A percentile compares a stretch with the other conserved stretches of the same genome.
phyloP scores from a whole-genome alignment of 2,797 vertebrate genomes.

The Gephyroberyx darwinii region DNA sequence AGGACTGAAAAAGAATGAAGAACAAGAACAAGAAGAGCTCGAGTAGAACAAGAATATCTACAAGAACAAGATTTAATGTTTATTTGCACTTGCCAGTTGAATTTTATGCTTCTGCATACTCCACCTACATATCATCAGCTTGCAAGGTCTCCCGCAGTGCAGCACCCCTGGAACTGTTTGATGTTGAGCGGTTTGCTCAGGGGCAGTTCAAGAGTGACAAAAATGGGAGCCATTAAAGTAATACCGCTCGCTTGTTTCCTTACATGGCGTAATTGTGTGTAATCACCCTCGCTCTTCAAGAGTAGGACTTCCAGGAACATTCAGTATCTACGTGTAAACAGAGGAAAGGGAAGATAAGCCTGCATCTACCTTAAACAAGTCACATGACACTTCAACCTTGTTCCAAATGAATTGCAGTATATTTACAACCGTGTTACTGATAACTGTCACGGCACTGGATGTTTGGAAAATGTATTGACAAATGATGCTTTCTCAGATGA shows the following conservation, averaged over 20 bases:
- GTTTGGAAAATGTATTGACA: constrained; percentile 32
- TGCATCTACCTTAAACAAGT: background rate
- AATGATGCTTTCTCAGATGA: constrained; percentile 35
- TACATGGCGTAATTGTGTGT: background rate
- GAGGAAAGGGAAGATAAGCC: no score
- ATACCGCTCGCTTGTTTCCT: background rate
- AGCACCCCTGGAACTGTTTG: no score
- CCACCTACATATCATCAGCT: no score
- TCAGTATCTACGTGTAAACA: background rate
- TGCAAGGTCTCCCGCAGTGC: no score
- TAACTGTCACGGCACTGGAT: constrained; percentile 8
- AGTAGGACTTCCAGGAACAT: no score
- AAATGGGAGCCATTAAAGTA: background rate
- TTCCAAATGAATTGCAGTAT: constrained; percentile 4
- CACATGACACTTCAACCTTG: background rate
- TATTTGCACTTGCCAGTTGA: background rate
- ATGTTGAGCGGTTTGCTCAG: background rate
- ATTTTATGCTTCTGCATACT: background rate
- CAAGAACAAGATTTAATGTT: background rate
- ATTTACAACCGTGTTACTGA: constrained; percentile 1
- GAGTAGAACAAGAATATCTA: background rate
- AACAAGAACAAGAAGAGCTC: background rate
- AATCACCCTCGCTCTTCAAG: no score
- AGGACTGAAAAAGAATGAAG: background rate
- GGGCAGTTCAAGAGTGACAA: background rate